Evolutionary conservation across 1,140 invertebrate genomes (phyloP).

Genomic region (Panulirus ornatus): DNA sequence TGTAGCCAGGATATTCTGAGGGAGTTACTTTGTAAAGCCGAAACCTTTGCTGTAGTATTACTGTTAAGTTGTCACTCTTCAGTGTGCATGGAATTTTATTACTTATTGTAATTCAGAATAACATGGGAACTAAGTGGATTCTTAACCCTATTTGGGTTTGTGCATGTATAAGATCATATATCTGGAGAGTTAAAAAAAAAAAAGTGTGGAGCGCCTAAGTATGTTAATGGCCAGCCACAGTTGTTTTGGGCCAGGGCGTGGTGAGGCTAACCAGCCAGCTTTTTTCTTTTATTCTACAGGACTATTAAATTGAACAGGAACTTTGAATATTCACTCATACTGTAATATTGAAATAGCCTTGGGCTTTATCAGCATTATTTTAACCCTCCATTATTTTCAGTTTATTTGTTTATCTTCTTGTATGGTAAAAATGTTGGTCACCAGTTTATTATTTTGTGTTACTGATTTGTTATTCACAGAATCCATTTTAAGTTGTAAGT

Average conservation of each 20-base stretch:
- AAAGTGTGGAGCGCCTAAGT: constrained; percentile 43
- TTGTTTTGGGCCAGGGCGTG: constrained; percentile 14
- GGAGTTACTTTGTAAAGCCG: constrained; percentile 36
- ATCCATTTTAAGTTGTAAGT: too few relatives aligned
- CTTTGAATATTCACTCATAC: too few relatives aligned
- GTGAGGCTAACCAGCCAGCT: constrained; percentile 24
- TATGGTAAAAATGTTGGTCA: too few relatives aligned
- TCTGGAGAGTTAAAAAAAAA: constrained; percentile 13
- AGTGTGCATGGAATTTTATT: constrained; percentile 66
- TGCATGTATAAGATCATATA: constrained; percentile 49
- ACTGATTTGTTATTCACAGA: too few relatives aligned
- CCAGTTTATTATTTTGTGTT: too few relatives aligned
- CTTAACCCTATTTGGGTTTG: constrained; percentile 58
- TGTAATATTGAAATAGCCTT: too few relatives aligned
- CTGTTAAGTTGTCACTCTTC: constrained; percentile 41
- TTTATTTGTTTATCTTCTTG: too few relatives aligned
- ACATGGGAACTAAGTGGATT: constrained; percentile 38
- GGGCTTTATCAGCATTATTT: too few relatives aligned
- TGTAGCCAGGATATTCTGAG: constrained; percentile 35
- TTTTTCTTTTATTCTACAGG: too few relatives aligned
- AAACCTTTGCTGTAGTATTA: constrained; percentile 51
- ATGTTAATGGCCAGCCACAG: constrained; percentile 50
- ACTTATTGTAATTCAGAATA: constrained; percentile 45
- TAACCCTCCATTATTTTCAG: too few relatives aligned
- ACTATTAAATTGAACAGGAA: too few relatives aligned